A percentile compares a stretch with the other conserved stretches of the same genome.
Conservation (phyloP, 2,888 invertebrate genomes). For the Xylota sylvarum region DNA sequence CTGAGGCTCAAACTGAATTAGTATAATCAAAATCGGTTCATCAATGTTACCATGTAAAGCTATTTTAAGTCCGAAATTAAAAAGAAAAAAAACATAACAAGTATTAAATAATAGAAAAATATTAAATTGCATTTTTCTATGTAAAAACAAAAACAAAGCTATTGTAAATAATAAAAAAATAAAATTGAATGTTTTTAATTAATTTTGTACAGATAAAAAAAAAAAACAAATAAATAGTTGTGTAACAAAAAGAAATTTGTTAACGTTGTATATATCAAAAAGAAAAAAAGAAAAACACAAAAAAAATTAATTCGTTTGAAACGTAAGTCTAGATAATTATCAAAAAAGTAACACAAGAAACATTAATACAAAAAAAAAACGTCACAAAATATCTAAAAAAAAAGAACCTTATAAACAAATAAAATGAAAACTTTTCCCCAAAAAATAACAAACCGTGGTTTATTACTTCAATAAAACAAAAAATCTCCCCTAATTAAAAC, state of each 20-base stretch:
- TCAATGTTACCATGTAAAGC: conserved; percentile 10
- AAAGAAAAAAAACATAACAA: neutral
- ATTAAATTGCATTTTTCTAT: conserved; percentile 36
- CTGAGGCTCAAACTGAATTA: conserved; percentile 28
- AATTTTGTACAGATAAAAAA: conserved; percentile 49
- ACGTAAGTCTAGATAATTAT: conserved; percentile 55
- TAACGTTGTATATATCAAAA: conserved; percentile 56
- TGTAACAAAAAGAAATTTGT: conserved; percentile 36
- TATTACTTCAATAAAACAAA: conserved; percentile 58
- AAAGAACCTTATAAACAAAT: conserved; percentile 46
- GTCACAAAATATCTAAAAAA: conserved; percentile 28
- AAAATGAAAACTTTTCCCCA: conserved; percentile 63
- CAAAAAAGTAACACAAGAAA: conserved; percentile 48
- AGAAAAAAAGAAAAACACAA: too few relatives aligned
- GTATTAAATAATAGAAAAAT: conserved; percentile 15
- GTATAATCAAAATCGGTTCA: conserved; percentile 29
- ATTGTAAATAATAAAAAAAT: conserved; percentile 35
- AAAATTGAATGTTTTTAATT: conserved; percentile 33
- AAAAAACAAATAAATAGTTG: conserved; percentile 7
- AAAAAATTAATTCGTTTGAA: conserved; percentile 53
- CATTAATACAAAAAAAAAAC: conserved; percentile 47
- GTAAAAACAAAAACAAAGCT: conserved; percentile 24
- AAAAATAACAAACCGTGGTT: conserved; percentile 59
- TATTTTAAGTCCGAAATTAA: neutral
- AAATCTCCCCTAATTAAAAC: conserved; percentile 38